Percentiles rank a stretch among this genome's conserved stretches.
These are phyloP conservation scores for Diorhabda sublineata DNA, from an alignment of 1,140 invertebrate genomes.

Conservation along the genomic window DNA sequence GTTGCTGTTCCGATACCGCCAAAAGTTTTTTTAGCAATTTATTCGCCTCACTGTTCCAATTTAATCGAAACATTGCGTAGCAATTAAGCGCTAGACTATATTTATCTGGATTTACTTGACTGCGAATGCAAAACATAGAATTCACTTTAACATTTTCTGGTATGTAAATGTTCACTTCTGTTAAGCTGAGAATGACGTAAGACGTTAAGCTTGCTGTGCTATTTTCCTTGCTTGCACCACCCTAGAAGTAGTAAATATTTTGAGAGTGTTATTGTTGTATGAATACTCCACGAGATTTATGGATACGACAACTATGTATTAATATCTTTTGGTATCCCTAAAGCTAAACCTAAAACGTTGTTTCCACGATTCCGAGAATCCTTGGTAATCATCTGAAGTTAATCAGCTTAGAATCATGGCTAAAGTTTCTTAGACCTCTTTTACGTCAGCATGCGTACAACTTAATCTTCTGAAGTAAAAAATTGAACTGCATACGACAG, in stretches of 20 bases:
- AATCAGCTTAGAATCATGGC: too few relatives aligned
- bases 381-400: too few relatives aligned
- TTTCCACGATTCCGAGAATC: too few relatives aligned
- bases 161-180: slow-evolving; percentile 54
- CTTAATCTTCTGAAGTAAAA: too few relatives aligned
- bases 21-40: slow-evolving; percentile 33
- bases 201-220: slow-evolving; percentile 56
- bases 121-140: slow-evolving; percentile 54
- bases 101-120: slow-evolving; percentile 37
- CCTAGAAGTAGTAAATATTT: slow-evolving; percentile 39
- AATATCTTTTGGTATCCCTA: not conserved
- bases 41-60: slow-evolving; percentile 36
- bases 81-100: slow-evolving; percentile 58
- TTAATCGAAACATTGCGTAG: slow-evolving; percentile 58
- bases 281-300: too few relatives aligned
- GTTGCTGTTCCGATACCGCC: slow-evolving; percentile 28
- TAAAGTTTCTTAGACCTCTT: too few relatives aligned
- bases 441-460: too few relatives aligned
- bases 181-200: slow-evolving; percentile 59
- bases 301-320: too few relatives aligned
- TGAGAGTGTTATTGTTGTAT: not conserved
- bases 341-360: too few relatives aligned
- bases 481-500: too few relatives aligned
- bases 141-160: slow-evolving; percentile 47
- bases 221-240: slow-evolving; percentile 57